Evolutionary conservation across 2,113 vertebrate species (phyloP).

Genomic region (Hippocampus abdominalis): DNA sequence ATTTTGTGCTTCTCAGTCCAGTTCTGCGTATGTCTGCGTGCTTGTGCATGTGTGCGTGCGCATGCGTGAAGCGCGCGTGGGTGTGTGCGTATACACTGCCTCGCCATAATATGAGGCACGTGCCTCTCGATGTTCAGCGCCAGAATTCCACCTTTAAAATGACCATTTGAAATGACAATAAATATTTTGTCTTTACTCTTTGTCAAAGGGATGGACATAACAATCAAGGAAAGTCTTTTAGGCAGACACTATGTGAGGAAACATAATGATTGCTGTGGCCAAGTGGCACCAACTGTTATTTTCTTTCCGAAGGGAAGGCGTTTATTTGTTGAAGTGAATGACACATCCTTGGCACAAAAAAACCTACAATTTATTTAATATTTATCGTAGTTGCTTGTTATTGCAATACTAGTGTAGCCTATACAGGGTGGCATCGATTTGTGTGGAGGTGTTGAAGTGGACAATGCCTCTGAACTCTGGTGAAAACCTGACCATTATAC

Average conservation of each 20-base stretch:
- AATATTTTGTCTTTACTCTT: not conserved
- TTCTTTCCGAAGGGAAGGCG: not conserved
- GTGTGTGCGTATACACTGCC: not conserved
- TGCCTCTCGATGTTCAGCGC: not conserved
- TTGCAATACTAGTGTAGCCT: no score
- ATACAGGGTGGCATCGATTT: no score
- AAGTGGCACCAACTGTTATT: not conserved
- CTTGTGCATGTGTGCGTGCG: conserved; percentile 3
- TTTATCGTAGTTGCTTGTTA: not conserved
- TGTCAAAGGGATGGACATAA: not conserved
- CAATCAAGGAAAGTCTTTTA: not conserved
- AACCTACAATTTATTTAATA: not conserved
- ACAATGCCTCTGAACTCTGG: no score
- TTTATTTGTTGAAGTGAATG: not conserved
- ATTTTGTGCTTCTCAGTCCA: conserved; percentile 59
- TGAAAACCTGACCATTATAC: no score
- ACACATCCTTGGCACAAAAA: not conserved
- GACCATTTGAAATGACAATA: not conserved
- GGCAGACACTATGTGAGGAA: not conserved
- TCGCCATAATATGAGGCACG: not conserved
- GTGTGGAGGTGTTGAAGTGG: no score
- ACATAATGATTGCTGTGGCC: no score
- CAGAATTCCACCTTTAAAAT: not conserved
- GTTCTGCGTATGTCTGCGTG: conserved; percentile 19
- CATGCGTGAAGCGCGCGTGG: not conserved